Base-by-base conservation (phyloP, 2,888 invertebrate species). In the Aporophyla lueneburgensis region DNA sequence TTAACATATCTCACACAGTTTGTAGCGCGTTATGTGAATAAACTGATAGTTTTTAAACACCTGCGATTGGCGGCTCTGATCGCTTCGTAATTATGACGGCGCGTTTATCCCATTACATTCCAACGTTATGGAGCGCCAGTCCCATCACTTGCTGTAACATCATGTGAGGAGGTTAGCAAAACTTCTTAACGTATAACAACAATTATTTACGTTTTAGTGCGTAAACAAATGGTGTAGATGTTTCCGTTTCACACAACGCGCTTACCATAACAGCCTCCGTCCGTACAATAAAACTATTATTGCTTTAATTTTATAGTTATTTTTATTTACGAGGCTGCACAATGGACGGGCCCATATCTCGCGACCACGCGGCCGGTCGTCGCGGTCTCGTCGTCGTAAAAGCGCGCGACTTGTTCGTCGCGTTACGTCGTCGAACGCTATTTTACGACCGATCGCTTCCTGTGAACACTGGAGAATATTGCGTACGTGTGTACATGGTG, bases 401-500 rank as follows among this genome's bases (percentile, higher is more conserved):
- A 88, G 80, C 86, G 88, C 89, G 85, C 87, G 87, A 86, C 86
- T 87, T 86, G 86, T 83, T 80, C 83, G 86, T 83, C 81, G 81
- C 81, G 76, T 80, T 80, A 83, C 82, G 84, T 86, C 86, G 87
- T 88, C 91, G 88, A 89, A 90, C 87, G 86, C 87, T 88, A 87
- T 88, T 92, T 92, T 91, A 92, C 91, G 92, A 92, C 59, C 89
- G 87, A 89, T 91, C 88, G 91, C 91, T 92, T 92, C 92, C 92
- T 92, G 92, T 88, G 87, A 76, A 71, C 81, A 74, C 88, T 87
- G 84, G 84, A 84, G 85, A 89, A 89, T 88, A 90, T 88, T 86
- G 81, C 88, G 73, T 66, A 46, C 43, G 61, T 74, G 58, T 65
- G 58, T 74, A 69, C 63, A 69, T 65, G 68, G 43, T 65, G 65